Evolutionary conservation across 2,797 vertebrate genomes (phyloP), one percentile per base, ranked within the genome.

Genomic region (Neosalanx taihuensis): DNA sequence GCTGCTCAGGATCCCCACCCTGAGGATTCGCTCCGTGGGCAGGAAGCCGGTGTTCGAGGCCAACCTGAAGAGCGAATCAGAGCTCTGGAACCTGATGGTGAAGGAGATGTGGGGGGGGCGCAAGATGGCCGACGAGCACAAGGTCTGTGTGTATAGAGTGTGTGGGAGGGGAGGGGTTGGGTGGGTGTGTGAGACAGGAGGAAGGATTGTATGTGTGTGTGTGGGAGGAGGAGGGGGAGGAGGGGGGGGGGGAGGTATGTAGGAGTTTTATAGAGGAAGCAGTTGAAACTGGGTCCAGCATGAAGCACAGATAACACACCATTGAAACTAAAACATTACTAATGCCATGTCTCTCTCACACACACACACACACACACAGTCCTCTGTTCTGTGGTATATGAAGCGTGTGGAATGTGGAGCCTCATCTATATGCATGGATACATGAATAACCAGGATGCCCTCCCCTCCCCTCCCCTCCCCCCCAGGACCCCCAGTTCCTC

Each of bases 51-150:
- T 86, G 0, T 99, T 99, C 1, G 96, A 98, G 83, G 96, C 94
- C 1, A 99, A 99, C 83, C 92, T 99, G 65, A 99, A 99, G 86
- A 92, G 92, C 0, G 97, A 99, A 74, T 96, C 96, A 26, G 96
- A 99, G 74, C 94, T 99, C 7, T 99, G 98, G 98, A 90, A 96
- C 84, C 87, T 99, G 78, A 98, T 99, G 93, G 93, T 99, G 83
- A 98, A 98, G 80, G 98, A 99, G 89, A 96, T 99, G 97, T 98
- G 96, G 94, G 97, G 96, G 0, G 98, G 97, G 17, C 96, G 94
- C 84, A 93, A 90, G 83, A 94, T 98, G 90, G 95, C 98, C 0
- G 96, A 99, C 9, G 93, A 94, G 12, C 95, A 99, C 90, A 99
- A 99, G 97, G 98, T 98, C 62, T 15, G 53, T 63, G n/a, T 30